Evolutionary conservation across 2,113 vertebrate species (phyloP).

Genomic region (Castor canadensis): DNA sequence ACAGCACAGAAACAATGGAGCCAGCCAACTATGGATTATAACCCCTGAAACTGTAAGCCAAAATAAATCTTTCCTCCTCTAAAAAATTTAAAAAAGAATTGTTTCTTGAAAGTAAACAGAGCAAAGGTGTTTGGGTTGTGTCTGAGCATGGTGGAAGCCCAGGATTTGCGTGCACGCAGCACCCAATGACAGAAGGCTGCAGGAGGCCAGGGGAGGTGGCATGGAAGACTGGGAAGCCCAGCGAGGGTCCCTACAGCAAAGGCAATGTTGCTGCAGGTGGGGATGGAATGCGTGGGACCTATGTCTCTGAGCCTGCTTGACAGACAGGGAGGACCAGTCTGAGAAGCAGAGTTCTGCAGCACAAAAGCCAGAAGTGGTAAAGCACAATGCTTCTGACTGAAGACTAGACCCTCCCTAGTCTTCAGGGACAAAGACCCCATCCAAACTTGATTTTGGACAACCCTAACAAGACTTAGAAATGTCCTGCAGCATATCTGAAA

Average conservation of each 20-base stretch:
- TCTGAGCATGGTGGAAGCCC: too few species aligned
- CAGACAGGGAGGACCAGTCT: background rate
- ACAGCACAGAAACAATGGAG: too few species aligned
- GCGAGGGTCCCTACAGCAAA: rapidly evolving
- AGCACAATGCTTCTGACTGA: background rate
- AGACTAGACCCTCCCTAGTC: background rate
- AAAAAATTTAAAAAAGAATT: too few species aligned
- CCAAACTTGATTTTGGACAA: background rate
- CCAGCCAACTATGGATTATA: too few species aligned
- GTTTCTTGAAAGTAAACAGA: background rate
- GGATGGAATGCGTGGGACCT: background rate
- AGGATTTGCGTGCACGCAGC: background rate
- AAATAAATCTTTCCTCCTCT: too few species aligned
- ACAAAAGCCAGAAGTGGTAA: background rate
- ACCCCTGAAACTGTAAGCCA: too few species aligned
- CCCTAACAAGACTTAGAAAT: background rate
- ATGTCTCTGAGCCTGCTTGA: background rate
- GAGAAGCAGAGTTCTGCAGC: background rate
- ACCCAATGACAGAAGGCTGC: background rate
- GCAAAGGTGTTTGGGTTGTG: background rate
- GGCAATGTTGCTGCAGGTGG: background rate
- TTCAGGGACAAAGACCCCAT: background rate
- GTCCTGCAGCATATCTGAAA: background rate
- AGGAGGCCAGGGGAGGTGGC: background rate
- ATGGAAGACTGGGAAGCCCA: background rate